Evolutionary conservation across 2,797 vertebrate species (phyloP), one percentile per base, ranked within the genome.

Genomic region (Hippoglossus hippoglossus): DNA sequence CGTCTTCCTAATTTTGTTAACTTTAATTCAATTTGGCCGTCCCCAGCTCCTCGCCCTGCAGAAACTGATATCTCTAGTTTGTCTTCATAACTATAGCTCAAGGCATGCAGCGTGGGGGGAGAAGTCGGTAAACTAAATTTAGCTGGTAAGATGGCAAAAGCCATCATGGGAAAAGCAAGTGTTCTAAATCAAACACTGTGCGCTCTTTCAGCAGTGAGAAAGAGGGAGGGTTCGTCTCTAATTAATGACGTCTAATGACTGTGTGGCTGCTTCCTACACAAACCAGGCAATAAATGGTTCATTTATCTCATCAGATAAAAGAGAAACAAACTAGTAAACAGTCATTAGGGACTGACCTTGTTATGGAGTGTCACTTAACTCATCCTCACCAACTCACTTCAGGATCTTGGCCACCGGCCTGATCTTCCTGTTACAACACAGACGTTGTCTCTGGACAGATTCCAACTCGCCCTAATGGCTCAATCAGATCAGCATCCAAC

Each of bases 1-100:
- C 25, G 49, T 69, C 62, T 62, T 73, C 58, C 24, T 67, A 72
- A 79, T 62, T 50, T 21, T 70, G 57, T 81, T 69, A 72, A 67
- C 61, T 62, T 52, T 59, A 62, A 78, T 73, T 79, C 18, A 46
- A 74, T 78, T 73, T 57, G 24, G 13, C 46, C 39, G 21, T 57
- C 13, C 24, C 44, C n/a, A 25, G 13, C 36, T 36, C 19, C 36
- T 10, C n/a, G 16, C 47, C 13, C 51, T 67, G 46, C 61, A 79
- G 57, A 74, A 74, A 72, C 47, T 25, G 15, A 57, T 75, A 47
- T 18, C 28, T 44, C 9, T 44, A 36, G 13, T 67, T 75, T 64
- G 52, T 78, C 57, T 46, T 56, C 31, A 41, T 6, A 73, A 51
- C 49, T 49, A 50, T 69, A 31, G 28, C 7, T 66, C 2, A 8